Conservation (phyloP, 1,140 invertebrate genomes). For the Drosophila grimshawi region DNA sequence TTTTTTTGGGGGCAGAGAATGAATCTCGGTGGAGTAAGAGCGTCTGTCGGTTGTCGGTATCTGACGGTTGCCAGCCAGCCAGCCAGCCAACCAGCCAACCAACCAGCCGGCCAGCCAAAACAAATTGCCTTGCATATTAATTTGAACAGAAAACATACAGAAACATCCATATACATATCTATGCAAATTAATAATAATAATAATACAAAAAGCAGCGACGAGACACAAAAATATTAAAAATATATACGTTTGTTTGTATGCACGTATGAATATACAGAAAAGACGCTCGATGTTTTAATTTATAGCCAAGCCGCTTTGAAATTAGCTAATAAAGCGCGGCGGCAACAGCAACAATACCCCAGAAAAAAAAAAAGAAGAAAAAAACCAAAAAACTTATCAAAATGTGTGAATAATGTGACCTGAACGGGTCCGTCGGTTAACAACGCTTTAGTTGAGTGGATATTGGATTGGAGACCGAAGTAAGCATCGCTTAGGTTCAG, state of each 20-base stretch:
- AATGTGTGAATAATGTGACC: slow-evolving; percentile 79
- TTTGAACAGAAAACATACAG: slow-evolving; percentile 39
- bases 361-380: slow-evolving; percentile 15
- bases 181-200: slow-evolving; percentile 73
- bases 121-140: slow-evolving; percentile 76
- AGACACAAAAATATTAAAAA: slow-evolving; percentile 29
- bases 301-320: slow-evolving; percentile 76
- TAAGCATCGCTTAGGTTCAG: not conserved
- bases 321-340: slow-evolving; percentile 67
- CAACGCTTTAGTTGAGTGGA: slow-evolving; percentile 15
- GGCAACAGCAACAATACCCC: slow-evolving; percentile 46
- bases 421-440: slow-evolving; percentile 54
- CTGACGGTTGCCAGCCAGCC: slow-evolving; percentile 20
- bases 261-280: slow-evolving; percentile 5
- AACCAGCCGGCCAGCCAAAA: slow-evolving; percentile 33
- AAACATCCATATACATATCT: slow-evolving; percentile 29
- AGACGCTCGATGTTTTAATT: slow-evolving; percentile 65
- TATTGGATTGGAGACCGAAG: not conserved
- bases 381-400: slow-evolving; percentile 36
- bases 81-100: slow-evolving; percentile 14
- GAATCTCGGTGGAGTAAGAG: slow-evolving; percentile 4
- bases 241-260: not conserved
- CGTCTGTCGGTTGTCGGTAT: not conserved
- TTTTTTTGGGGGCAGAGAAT: slow-evolving; percentile 1
- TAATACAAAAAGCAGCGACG: slow-evolving; percentile 41